phyloP scores from a whole-genome alignment of 2,888 invertebrate genomes.

The Tinea pellionella region DNA sequence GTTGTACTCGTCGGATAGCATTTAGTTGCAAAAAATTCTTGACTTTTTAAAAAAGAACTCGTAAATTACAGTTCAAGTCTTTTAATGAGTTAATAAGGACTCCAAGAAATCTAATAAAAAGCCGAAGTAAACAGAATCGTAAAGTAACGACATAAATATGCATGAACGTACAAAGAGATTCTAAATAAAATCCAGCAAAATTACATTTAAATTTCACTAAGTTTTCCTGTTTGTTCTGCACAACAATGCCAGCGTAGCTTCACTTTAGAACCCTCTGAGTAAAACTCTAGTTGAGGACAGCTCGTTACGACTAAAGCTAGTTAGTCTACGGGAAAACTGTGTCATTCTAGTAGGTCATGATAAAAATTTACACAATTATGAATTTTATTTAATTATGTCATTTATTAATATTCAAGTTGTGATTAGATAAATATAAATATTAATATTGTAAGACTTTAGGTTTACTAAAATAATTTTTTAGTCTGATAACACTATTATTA shows the following conservation, averaged over 20 bases:
- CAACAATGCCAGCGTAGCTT: background rate
- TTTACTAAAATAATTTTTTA: too few relatives aligned
- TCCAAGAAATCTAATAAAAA: background rate
- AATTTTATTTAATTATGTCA: too few relatives aligned
- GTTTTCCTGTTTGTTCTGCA: background rate
- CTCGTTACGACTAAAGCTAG: background rate
- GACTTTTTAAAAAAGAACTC: too few relatives aligned
- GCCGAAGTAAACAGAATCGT: background rate
- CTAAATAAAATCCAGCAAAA: background rate
- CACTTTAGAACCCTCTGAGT: background rate
- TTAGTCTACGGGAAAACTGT: background rate
- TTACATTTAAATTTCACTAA: background rate
- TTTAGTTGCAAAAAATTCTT: too few relatives aligned
- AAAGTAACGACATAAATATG: background rate
- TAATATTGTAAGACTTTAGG: too few relatives aligned
- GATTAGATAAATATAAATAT: too few relatives aligned
- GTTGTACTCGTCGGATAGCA: too few relatives aligned
- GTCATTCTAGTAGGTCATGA: background rate
- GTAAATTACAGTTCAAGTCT: too few relatives aligned
- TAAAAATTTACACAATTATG: background rate
- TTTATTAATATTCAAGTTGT: too few relatives aligned
- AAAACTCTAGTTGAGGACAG: background rate
- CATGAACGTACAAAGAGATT: background rate
- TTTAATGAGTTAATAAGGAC: background rate
- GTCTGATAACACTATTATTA: too few relatives aligned